Conservation (phyloP, 2,113 vertebrate species). For the Psilopogon haemacephalus region DNA sequence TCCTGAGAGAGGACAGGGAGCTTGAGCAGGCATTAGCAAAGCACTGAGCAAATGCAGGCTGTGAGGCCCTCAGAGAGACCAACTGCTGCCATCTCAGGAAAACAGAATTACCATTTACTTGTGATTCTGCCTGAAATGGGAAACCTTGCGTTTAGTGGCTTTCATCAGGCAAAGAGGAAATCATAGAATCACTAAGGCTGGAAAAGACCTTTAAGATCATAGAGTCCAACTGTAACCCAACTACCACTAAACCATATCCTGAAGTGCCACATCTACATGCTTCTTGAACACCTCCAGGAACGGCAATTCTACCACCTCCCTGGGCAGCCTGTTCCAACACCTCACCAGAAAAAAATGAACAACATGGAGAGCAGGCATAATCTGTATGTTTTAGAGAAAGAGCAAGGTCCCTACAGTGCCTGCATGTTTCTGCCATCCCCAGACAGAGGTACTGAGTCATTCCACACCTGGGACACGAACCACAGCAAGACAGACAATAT, state of each 20-base stretch:
- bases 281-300: no score
- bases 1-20: not conserved
- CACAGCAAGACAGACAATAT: not conserved
- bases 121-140: not conserved
- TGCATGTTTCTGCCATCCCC: not conserved
- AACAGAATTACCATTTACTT: not conserved
- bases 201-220: no score
- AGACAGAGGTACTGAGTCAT: not conserved
- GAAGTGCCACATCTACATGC: no score
- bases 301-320: no score
- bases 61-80: accelerated
- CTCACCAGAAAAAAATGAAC: not conserved
- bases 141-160: not conserved
- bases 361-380: not conserved
- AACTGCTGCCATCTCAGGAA: not conserved
- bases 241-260: no score
- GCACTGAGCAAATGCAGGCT: accelerated
- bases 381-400: not conserved
- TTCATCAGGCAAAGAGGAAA: not conserved
- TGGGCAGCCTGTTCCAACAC: no score
- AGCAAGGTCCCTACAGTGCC: not conserved
- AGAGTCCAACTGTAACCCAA: no score
- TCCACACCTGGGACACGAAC: not conserved
- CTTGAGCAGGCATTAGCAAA: not conserved
- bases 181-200: no score